A percentile compares a stretch with the other conserved stretches of the same genome.
phyloP scores from a whole-genome alignment of 2,888 invertebrate species.

The Blomia tropicalis region DNA sequence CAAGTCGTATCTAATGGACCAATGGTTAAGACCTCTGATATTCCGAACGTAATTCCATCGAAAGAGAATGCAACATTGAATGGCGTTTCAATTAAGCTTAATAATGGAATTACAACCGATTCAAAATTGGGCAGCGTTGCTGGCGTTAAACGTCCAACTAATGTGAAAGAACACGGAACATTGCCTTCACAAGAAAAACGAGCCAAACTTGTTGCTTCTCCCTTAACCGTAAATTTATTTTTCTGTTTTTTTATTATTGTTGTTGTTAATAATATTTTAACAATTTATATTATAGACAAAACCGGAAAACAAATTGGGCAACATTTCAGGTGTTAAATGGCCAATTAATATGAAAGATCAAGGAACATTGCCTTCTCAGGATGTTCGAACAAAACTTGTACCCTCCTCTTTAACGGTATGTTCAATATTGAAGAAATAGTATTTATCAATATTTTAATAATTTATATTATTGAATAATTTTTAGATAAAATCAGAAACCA shows the following conservation, averaged over 20 bases:
- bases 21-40: no score
- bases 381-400: not conserved
- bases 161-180: not conserved
- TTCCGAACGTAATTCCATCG: no score
- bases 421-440: no score
- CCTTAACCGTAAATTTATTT: not conserved
- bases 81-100: no score
- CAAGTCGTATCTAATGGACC: not conserved
- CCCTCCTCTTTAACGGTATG: not conserved
- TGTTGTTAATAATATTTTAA: no score
- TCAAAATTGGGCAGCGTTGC: no score
- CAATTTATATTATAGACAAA: no score
- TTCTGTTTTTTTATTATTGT: no score
- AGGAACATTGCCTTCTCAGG: not conserved
- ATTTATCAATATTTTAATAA: not conserved
- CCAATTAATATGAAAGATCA: not conserved
- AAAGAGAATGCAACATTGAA: no score
- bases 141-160: not conserved
- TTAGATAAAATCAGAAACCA: not conserved
- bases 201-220: not conserved
- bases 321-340: not conserved
- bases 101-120: no score
- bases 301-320: no score
- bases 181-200: not conserved
- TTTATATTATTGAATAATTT: not conserved